phyloP scores from a whole-genome alignment of 2,113 vertebrate genomes.

The Pitta sordida region DNA sequence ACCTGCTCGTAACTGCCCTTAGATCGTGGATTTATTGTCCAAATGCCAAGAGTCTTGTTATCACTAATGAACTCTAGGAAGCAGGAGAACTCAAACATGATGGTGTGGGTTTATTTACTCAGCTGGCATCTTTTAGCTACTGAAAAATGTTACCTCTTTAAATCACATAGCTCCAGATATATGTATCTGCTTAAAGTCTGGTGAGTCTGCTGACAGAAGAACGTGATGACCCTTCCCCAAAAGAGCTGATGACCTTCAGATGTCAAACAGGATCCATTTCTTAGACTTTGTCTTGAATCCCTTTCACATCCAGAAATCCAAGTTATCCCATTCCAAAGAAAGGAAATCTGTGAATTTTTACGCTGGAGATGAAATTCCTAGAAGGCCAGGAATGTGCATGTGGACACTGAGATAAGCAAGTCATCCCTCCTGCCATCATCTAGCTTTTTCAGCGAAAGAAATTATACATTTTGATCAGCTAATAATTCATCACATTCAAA shows the following conservation, averaged over 20 bases:
- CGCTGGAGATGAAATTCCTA: neutral
- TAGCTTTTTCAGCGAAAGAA: neutral
- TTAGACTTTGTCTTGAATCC: neutral
- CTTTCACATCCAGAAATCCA: neutral
- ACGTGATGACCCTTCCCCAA: neutral
- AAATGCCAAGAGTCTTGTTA: constrained; percentile 62
- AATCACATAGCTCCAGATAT: neutral
- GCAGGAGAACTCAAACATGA: neutral
- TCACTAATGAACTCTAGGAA: constrained; percentile 34
- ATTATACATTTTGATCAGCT: neutral
- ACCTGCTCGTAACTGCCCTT: neutral
- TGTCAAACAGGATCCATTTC: neutral
- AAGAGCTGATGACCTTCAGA: neutral
- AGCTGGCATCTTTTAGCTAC: neutral
- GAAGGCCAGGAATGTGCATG: neutral
- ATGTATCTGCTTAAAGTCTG: neutral
- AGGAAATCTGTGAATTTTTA: neutral
- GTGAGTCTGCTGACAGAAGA: neutral
- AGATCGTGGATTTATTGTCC: constrained; percentile 15
- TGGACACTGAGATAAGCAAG: neutral
- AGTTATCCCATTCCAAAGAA: neutral
- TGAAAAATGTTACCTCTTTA: constrained; percentile 32
- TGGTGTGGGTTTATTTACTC: neutral
- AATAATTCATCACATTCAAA: neutral
- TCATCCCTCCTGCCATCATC: neutral